Evolutionary conservation across 2,888 invertebrate species (phyloP).

Genomic region (Oasisia sp.): DNA sequence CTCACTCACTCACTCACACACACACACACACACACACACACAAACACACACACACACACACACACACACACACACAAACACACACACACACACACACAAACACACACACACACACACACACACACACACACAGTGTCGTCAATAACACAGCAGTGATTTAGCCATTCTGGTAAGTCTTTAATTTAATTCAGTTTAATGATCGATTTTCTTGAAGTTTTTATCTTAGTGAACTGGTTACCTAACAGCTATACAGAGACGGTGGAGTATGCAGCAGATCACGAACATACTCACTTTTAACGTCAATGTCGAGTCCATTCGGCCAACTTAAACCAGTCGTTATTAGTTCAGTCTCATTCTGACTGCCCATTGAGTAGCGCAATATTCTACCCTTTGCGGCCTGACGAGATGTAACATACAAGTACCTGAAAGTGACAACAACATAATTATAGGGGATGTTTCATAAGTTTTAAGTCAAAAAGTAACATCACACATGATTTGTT

Average conservation of each 20-base stretch:
- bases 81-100: too few relatives aligned
- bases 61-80: too few relatives aligned
- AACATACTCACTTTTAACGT: conserved; percentile 71
- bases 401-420: conserved; percentile 72
- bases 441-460: not conserved
- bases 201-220: too few relatives aligned
- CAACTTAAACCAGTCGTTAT: conserved; percentile 75
- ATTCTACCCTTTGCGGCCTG: conserved; percentile 67
- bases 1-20: not conserved
- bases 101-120: too few relatives aligned
- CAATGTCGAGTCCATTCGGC: conserved; percentile 90
- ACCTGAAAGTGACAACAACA: conserved; percentile 49
- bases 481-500: too few relatives aligned
- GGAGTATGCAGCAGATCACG: not conserved
- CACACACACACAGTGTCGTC: too few relatives aligned
- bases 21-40: not conserved
- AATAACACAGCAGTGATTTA: too few relatives aligned
- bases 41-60: too few relatives aligned
- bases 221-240: not conserved
- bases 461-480: too few relatives aligned
- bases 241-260: not conserved
- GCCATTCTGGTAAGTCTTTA: too few relatives aligned
- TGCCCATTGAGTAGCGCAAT: conserved; percentile 82
- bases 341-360: conserved; percentile 76
- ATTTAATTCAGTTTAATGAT: too few relatives aligned